Conservation (phyloP, 2,888 invertebrate genomes). For the Diaprepes abbreviatus region DNA sequence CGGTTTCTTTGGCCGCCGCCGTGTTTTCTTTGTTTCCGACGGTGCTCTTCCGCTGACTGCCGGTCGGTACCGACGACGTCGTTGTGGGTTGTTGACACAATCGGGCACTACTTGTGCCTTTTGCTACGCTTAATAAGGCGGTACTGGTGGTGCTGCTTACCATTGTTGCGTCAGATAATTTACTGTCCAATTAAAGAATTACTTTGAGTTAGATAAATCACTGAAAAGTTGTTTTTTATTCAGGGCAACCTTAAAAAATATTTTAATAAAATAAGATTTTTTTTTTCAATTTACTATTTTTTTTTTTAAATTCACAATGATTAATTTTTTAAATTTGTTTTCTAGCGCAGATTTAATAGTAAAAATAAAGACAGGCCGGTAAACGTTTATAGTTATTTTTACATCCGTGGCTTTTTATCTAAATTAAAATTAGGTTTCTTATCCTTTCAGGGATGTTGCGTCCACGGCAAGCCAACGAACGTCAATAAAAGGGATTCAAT, state of each 20-base stretch:
- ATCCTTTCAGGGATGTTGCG: no score
- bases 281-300: no score
- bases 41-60: conserved; percentile 29
- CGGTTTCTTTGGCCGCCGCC: conserved; percentile 41
- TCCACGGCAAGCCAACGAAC: no score
- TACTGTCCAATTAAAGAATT: conserved; percentile 2
- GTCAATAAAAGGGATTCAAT: no score
- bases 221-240: no score
- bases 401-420: neutral
- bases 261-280: no score
- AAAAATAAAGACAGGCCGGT: neutral
- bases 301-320: no score
- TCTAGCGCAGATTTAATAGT: neutral
- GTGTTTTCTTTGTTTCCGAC: conserved; percentile 46
- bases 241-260: no score
- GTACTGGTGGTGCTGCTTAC: conserved; percentile 4
- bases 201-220: neutral
- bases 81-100: conserved; percentile 48
- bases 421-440: neutral
- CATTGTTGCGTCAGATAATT: conserved; percentile 16
- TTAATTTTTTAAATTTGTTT: no score
- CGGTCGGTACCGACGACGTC: conserved; percentile 39
- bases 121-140: conserved; percentile 21
- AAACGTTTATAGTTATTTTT: neutral
- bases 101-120: conserved; percentile 34